Conservation (phyloP, 2,888 invertebrate species). For the Leptinotarsa haldemani region DNA sequence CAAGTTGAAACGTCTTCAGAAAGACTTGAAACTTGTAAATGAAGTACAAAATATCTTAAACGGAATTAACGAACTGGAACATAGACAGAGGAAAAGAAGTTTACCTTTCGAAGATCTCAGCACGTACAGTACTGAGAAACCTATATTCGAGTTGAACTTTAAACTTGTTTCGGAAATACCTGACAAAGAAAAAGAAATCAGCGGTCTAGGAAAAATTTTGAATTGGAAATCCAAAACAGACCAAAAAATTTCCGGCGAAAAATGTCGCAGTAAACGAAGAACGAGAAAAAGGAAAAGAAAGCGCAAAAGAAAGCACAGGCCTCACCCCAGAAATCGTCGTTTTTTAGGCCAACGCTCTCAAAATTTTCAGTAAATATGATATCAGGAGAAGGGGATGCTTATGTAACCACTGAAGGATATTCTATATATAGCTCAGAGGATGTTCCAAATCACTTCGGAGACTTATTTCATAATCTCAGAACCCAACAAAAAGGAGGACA, state of each 20-base stretch:
- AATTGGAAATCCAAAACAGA: conserved; percentile 27
- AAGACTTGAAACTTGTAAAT: conserved; percentile 50
- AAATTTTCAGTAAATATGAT: conserved; percentile 43
- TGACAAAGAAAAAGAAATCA: conserved; percentile 18
- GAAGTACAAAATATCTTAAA: conserved; percentile 53
- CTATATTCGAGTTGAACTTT: conserved; percentile 16
- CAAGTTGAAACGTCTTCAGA: conserved; percentile 45
- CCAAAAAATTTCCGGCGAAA: conserved; percentile 8
- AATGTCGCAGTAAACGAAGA: conserved; percentile 20
- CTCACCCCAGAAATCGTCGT: conserved; percentile 28
- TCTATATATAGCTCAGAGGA: not conserved
- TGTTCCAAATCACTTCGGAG: not conserved
- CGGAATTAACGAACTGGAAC: conserved; percentile 36
- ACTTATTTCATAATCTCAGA: not conserved
- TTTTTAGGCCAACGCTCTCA: conserved; percentile 44
- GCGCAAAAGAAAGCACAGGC: conserved; percentile 20
- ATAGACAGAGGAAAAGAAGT: conserved; percentile 31
- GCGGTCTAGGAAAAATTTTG: conserved; percentile 33
- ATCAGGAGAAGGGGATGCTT: not conserved
- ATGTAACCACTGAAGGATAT: not conserved
- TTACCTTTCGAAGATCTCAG: not conserved
- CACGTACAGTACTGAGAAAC: not conserved
- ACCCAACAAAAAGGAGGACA: not conserved
- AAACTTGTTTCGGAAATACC: conserved; percentile 15
- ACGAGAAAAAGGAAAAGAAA: conserved; percentile 34